These are phyloP conservation scores for Hypolimnas misippus DNA, from an alignment of 2,888 invertebrate genomes.

Conservation along the genomic window DNA sequence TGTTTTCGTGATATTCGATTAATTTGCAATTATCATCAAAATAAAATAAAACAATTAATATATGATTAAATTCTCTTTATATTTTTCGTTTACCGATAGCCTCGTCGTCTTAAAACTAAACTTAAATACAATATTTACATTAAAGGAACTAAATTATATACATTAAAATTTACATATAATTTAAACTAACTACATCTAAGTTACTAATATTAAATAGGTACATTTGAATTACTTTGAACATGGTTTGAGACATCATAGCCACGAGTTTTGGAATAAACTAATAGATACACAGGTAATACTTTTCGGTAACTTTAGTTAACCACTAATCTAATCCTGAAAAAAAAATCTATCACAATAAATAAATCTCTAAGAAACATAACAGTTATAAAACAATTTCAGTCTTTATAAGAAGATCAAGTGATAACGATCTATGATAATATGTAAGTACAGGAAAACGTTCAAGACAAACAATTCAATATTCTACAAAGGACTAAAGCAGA, in stretches of 20 bases:
- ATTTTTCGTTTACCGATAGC: slow-evolving; percentile 63
- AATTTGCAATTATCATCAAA: too few relatives aligned
- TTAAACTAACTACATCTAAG: slow-evolving; percentile 22
- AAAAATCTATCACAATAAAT: slow-evolving; percentile 75
- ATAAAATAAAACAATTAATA: slow-evolving; percentile 27
- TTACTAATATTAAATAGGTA: slow-evolving; percentile 45
- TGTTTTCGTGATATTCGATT: too few relatives aligned
- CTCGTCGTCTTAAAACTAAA: slow-evolving; percentile 61
- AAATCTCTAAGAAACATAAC: slow-evolving; percentile 77
- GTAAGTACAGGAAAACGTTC: neutral
- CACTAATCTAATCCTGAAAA: slow-evolving; percentile 60
- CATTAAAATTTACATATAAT: slow-evolving; percentile 26
- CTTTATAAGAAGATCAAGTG: slow-evolving; percentile 63
- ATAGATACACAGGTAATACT: slow-evolving; percentile 78
- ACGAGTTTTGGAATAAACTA: slow-evolving; percentile 65
- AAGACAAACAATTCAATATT: neutral
- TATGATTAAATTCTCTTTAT: slow-evolving; percentile 51
- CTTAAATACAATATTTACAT: slow-evolving; percentile 68
- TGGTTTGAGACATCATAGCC: slow-evolving; percentile 67
- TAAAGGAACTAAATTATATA: slow-evolving; percentile 50
- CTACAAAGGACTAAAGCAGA: slow-evolving; percentile 5
- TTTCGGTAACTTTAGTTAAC: slow-evolving; percentile 81
- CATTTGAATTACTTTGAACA: slow-evolving; percentile 51
- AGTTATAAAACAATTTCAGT: slow-evolving; percentile 74
- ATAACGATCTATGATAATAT: slow-evolving; percentile 9